Base-by-base conservation (phyloP, 2,888 invertebrate species). In the Lepidochrysops patricia region DNA sequence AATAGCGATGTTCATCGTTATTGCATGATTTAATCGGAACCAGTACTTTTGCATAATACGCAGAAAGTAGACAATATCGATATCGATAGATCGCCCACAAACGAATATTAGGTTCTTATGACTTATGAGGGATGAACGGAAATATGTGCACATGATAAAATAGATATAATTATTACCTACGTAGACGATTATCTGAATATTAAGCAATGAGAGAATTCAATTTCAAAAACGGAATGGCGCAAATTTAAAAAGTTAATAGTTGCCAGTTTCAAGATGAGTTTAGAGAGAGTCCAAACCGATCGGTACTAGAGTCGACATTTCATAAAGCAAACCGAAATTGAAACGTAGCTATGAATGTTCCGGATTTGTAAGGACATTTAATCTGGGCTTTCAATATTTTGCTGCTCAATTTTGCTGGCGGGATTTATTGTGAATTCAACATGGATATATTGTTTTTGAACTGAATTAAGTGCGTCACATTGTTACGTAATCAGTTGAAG, bases 301-400 rank as follows among this genome's bases (percentile, higher is more conserved):
- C 4, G 29, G 32, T 19, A 29, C 37, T 37, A 6, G 27, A 62
- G 27, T 57, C 50, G 60, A 62, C 57, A 54, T 23, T 37, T n/a
- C 27, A 52, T 62, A 19, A 50, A 58, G 49, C 26, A 13, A 35
- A 34, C 15, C 4, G 23, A 60, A 54, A 54, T 43, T 60, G 54
- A 62, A 60, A 54, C 29, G 49, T 25, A 23, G 5, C 9, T 43
- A 19, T 52, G 26, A 26, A 57, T 52, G 43, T 54, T 54, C 29
- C 54, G 54, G 54, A 32, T 29, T 29, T 29, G 54, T 54, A 54
- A 54, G 54, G 54, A 54, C 29, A 29, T 54, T 54, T 54, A 54
- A 54, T 54, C 15, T 54, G 9, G 19, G 43, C 43, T 43, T 43
- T 23, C 43, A 43, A 43, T 43, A 43, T 43, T 43, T 43, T 43